Evolutionary conservation across 2,113 vertebrate species (phyloP).

Genomic region (Paraplagusia blochii): DNA sequence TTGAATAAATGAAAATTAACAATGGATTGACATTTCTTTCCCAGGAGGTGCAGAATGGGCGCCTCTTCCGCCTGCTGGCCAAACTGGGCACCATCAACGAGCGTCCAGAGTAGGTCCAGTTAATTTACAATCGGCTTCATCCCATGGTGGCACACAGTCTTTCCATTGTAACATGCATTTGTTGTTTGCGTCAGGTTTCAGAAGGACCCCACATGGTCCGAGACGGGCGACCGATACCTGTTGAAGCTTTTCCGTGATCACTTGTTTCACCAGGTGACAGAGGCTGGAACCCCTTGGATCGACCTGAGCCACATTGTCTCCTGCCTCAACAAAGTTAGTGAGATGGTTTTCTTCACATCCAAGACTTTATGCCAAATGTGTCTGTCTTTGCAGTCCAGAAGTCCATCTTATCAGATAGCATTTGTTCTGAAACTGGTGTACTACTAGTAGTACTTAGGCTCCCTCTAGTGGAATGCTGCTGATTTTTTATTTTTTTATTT

Average conservation of each 20-base stretch:
- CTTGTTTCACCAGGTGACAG: conserved; percentile 98
- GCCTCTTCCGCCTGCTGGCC: conserved; percentile 95
- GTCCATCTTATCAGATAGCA: no score
- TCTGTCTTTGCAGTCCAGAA: not conserved
- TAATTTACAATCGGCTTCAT: not conserved
- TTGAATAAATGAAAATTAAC: no score
- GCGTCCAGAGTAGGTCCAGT: conserved; percentile 90
- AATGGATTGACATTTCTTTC: conserved; percentile 46
- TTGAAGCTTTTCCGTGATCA: conserved; percentile 98
- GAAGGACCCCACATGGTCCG: conserved; percentile 97
- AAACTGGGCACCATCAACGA: conserved; percentile 99
- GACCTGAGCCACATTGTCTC: conserved; percentile 99
- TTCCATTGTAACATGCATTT: not conserved
- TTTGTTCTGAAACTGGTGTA: no score
- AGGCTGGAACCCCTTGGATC: conserved; percentile 96
- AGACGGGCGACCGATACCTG: conserved; percentile 97
- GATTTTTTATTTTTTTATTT: no score
- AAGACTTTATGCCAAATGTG: not conserved
- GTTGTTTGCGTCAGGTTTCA: conserved; percentile 83
- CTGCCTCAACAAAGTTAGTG: conserved; percentile 98
- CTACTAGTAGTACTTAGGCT: not conserved
- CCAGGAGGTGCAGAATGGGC: conserved; percentile 97
- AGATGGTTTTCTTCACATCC: not conserved
- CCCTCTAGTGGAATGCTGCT: not conserved
- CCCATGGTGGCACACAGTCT: not conserved